phyloP scores from a whole-genome alignment of 2,888 invertebrate genomes.

The Heliconius sara region DNA sequence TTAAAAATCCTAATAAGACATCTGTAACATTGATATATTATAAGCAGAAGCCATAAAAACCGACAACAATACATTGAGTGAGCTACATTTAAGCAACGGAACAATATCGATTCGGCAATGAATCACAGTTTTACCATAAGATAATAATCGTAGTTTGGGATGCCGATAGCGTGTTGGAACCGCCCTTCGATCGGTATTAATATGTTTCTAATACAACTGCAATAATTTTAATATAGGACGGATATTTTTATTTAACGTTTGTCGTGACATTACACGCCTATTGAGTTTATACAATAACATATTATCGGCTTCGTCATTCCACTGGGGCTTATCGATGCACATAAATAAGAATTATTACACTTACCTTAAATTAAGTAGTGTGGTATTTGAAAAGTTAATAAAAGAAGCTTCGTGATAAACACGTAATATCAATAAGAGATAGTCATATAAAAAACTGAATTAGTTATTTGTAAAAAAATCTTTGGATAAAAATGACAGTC shows the following conservation, averaged over 20 bases:
- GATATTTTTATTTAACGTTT: slow-evolving; percentile 55
- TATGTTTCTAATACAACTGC: not conserved
- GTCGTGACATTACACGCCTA: slow-evolving; percentile 52
- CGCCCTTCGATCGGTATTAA: slow-evolving; percentile 47
- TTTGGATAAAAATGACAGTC: slow-evolving; percentile 69
- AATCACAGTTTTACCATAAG: slow-evolving; percentile 43
- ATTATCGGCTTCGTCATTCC: slow-evolving; percentile 69
- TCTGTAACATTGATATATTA: slow-evolving; percentile 2
- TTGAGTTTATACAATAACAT: slow-evolving; percentile 57
- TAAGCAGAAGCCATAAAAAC: slow-evolving; percentile 39
- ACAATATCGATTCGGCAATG: slow-evolving; percentile 44
- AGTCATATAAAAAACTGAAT: slow-evolving; percentile 37
- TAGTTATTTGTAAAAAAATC: slow-evolving; percentile 60
- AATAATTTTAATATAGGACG: slow-evolving; percentile 46
- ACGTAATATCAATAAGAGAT: slow-evolving; percentile 41
- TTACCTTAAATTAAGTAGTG: slow-evolving; percentile 49
- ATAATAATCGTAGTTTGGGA: slow-evolving; percentile 38
- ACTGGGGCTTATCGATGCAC: slow-evolving; percentile 52
- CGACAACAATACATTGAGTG: slow-evolving; percentile 39
- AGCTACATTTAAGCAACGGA: slow-evolving; percentile 29
- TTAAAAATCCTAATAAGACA: slow-evolving; percentile 4
- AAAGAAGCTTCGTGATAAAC: slow-evolving; percentile 46
- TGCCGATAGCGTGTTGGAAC: slow-evolving; percentile 50
- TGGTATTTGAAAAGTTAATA: slow-evolving; percentile 48
- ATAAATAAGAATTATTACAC: slow-evolving; percentile 40